phyloP scores from a whole-genome alignment of 2,113 vertebrate species.

The Dicrurus megarhynchus region DNA sequence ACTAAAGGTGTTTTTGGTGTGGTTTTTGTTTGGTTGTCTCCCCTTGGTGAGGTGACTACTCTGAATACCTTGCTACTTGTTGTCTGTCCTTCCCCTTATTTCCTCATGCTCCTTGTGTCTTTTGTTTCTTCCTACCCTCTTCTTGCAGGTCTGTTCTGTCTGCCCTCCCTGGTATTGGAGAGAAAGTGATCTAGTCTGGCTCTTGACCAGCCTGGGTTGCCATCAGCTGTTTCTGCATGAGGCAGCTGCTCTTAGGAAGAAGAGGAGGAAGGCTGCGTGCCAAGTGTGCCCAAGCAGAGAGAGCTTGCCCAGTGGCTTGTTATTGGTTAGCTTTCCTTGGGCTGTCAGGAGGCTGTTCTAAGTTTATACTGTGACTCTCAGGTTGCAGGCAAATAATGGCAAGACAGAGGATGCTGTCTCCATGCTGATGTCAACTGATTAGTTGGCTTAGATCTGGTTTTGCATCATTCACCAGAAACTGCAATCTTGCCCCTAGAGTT shows the following conservation, averaged over 20 bases:
- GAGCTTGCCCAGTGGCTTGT: background rate
- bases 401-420: background rate
- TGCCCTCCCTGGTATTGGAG: conserved; percentile 32
- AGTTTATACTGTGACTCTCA: background rate
- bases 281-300: background rate
- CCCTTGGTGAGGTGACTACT: background rate
- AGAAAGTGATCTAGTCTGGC: conserved; percentile 49
- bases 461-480: background rate
- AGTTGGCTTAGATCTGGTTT: background rate
- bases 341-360: conserved; percentile 11
- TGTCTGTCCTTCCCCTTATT: background rate
- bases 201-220: conserved; percentile 9
- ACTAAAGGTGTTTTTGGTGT: background rate
- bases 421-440: background rate
- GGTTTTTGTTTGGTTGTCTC: background rate
- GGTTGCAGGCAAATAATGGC: background rate
- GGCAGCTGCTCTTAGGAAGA: conserved; percentile 39
- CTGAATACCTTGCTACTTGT: background rate
- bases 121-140: background rate
- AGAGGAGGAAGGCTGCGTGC: background rate
- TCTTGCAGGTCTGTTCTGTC: conserved; percentile 2
- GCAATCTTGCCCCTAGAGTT: background rate
- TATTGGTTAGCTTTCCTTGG: background rate
- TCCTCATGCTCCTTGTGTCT: background rate
- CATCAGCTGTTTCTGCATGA: conserved; percentile 41